Evolutionary conservation across 2,113 vertebrate genomes (phyloP).

Genomic region (Protomyctophum bolini): DNA sequence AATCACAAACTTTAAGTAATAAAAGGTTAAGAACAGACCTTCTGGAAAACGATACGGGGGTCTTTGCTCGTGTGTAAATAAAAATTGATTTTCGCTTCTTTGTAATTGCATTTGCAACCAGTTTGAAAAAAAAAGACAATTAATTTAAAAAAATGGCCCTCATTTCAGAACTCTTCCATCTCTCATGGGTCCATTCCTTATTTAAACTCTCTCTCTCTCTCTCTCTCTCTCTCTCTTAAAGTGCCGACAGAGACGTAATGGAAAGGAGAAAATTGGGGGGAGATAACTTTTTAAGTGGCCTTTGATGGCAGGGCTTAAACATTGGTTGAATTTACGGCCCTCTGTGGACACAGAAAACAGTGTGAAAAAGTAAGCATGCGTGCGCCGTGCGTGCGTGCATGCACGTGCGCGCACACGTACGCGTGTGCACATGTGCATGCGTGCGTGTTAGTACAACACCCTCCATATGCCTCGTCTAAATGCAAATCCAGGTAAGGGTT

Average conservation of each 20-base stretch:
- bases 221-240: slow-evolving; percentile 33
- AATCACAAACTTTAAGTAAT: not conserved
- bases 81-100: not conserved
- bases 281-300: slow-evolving; percentile 53
- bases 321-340: slow-evolving; percentile 52
- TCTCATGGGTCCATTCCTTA: slow-evolving; percentile 13
- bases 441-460: not conserved
- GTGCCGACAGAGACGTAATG: slow-evolving; percentile 39
- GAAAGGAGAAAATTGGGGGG: slow-evolving; percentile 33
- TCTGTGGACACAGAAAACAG: slow-evolving; percentile 36
- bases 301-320: slow-evolving; percentile 56
- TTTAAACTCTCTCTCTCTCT: slow-evolving; percentile 24
- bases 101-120: slow-evolving; percentile 8
- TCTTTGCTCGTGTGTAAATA: not conserved
- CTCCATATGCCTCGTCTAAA: not conserved
- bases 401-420: not conserved
- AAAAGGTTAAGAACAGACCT: not conserved
- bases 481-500: not conserved
- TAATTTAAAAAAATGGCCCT: slow-evolving; percentile 32
- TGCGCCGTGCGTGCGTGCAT: slow-evolving; percentile 11
- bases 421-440: slow-evolving; percentile 1
- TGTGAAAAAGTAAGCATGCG: slow-evolving; percentile 18
- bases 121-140: slow-evolving; percentile 15
- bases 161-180: slow-evolving; percentile 26
- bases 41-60: not conserved